Conservation (phyloP, 2,888 invertebrate species). For the Fragum fragum region DNA sequence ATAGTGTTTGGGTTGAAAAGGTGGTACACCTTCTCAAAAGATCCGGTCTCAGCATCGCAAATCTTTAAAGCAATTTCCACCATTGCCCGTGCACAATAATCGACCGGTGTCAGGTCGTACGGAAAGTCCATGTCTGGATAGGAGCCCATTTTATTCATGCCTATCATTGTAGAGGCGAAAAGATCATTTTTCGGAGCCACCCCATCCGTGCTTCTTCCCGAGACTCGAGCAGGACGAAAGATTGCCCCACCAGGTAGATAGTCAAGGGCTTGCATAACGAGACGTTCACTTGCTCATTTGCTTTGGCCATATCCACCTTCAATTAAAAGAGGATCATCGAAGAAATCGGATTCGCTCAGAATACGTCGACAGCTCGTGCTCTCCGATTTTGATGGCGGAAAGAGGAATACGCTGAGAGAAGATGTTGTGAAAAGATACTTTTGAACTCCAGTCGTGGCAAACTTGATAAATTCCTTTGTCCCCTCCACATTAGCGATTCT, state of each 20-base stretch:
- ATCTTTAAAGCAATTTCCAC: conserved; percentile 71
- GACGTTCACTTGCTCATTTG: conserved; percentile 76
- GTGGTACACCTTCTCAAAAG: conserved; percentile 67
- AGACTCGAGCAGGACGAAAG: conserved; percentile 74
- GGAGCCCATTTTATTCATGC: conserved; percentile 70
- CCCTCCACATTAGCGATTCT: conserved; percentile 71
- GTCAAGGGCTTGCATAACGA: conserved; percentile 72
- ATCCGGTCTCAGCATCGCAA: conserved; percentile 43
- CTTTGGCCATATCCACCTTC: conserved; percentile 77
- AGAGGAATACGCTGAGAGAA: conserved; percentile 75
- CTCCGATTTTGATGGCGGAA: conserved; percentile 56
- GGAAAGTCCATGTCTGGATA: conserved; percentile 76
- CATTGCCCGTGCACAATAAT: conserved; percentile 74
- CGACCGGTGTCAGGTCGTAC: conserved; percentile 76
- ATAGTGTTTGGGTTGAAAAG: conserved; percentile 72
- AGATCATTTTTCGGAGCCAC: conserved; percentile 73
- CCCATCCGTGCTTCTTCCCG: conserved; percentile 70
- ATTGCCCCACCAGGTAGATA: conserved; percentile 75
- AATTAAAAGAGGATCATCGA: conserved; percentile 69
- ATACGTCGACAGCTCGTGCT: conserved; percentile 36
- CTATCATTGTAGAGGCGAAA: conserved; percentile 69
- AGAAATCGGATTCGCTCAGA: conserved; percentile 65
- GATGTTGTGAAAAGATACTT: conserved; percentile 76
- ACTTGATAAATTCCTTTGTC: conserved; percentile 73
- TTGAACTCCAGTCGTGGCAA: conserved; percentile 71